A percentile compares a stretch with the other conserved stretches of the same genome.
phyloP scores from a whole-genome alignment of 2,888 invertebrate species.

The Yponomeuta sedellus region DNA sequence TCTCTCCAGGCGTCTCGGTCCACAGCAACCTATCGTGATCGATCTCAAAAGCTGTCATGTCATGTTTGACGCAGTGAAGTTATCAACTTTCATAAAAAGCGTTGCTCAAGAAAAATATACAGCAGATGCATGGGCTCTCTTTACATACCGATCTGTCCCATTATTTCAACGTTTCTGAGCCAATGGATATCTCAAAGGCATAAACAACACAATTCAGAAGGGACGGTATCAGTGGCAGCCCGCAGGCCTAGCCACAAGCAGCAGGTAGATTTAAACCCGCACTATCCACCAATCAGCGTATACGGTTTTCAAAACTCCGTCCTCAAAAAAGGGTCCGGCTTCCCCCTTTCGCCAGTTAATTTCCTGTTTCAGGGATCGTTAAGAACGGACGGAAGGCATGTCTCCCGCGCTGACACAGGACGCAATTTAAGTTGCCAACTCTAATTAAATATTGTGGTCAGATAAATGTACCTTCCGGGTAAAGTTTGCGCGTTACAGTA shows the following conservation, averaged over 20 bases:
- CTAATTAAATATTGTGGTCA: slow-evolving; percentile 12
- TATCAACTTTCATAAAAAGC: too few species aligned
- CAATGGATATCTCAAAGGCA: too few species aligned
- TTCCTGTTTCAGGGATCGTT: neutral
- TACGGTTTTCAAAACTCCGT: neutral
- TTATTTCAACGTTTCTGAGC: too few species aligned
- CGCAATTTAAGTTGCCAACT: slow-evolving; percentile 3
- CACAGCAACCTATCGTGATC: too few species aligned
- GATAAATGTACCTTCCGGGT: slow-evolving; percentile 10
- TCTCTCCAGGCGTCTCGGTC: too few species aligned
- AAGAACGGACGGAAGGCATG: neutral
- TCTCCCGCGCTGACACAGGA: neutral
- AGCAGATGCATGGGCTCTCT: too few species aligned
- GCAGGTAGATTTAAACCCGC: neutral
- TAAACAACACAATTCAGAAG: neutral
- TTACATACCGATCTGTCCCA: too few species aligned
- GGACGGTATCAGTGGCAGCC: neutral
- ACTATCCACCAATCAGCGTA: neutral
- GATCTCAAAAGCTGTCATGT: too few species aligned
- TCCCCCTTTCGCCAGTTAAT: neutral
- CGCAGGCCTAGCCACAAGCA: neutral
- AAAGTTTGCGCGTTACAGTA: slow-evolving; percentile 4
- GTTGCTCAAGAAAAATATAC: too few species aligned
- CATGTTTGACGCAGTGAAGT: too few species aligned
- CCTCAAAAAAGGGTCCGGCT: neutral